Percentiles rank a stretch among this genome's conserved stretches.
Conservation (phyloP, 2,888 invertebrate species). For the Quadroppia sp. region DNA sequence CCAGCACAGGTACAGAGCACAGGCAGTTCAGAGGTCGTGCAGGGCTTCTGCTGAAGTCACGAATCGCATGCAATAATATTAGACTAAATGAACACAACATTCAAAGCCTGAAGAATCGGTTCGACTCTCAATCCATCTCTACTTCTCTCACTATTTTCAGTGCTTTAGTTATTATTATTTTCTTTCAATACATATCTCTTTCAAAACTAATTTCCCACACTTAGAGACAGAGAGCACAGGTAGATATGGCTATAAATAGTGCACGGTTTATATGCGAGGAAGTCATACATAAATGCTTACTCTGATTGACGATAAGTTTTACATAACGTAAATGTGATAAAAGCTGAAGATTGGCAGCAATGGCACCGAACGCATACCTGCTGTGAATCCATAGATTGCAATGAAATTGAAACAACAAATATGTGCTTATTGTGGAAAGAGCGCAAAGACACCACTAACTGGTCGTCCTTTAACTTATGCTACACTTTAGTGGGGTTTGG, state of each 20-base stretch:
- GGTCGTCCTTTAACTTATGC: background rate
- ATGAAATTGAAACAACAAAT: conserved; percentile 23
- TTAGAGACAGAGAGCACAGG: background rate
- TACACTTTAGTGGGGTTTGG: background rate
- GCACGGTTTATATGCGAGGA: background rate
- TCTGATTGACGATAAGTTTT: conserved; percentile 9
- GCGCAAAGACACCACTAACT: background rate
- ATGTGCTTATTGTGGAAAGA: background rate
- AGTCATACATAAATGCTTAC: conserved; percentile 7
- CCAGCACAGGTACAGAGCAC: conserved; percentile 10
- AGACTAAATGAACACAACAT: conserved; percentile 30
- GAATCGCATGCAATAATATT: conserved; percentile 26
- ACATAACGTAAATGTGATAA: conserved; percentile 26
- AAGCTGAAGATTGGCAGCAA: conserved; percentile 22
- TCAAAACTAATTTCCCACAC: conserved; percentile 33
- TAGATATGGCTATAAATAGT: conserved; percentile 10
- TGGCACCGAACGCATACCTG: background rate
- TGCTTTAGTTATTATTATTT: background rate
- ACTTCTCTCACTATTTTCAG: background rate
- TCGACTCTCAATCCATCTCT: conserved; percentile 16
- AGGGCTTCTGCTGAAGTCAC: conserved; percentile 5
- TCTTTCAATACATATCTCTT: conserved; percentile 8
- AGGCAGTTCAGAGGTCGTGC: background rate
- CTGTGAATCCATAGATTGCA: conserved; percentile 20
- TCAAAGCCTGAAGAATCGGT: conserved; percentile 12